A percentile compares a stretch with the other conserved stretches of the same genome.
Evolutionary conservation across 2,888 invertebrate species (phyloP).

Genomic region (Drosophila tanythrix): DNA sequence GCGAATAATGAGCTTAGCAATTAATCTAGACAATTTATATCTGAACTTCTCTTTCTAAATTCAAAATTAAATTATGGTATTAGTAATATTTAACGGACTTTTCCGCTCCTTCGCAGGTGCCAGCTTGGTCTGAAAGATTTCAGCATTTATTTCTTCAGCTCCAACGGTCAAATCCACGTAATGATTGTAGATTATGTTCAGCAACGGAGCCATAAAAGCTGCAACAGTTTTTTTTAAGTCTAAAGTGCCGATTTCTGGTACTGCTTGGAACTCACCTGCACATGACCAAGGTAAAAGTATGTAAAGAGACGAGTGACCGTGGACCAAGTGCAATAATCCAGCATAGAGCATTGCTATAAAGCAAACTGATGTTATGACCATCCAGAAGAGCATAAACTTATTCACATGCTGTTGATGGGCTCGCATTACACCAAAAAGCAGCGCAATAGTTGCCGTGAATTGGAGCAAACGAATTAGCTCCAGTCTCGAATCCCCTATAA

Average conservation of each 20-base stretch:
- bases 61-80: background rate
- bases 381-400: slow-evolving; percentile 36
- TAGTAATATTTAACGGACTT: background rate
- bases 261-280: slow-evolving; percentile 30
- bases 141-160: background rate
- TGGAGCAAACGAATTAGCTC: slow-evolving; percentile 22
- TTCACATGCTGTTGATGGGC: slow-evolving; percentile 25
- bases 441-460: slow-evolving; percentile 32
- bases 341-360: slow-evolving; percentile 4
- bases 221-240: background rate
- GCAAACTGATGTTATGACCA: slow-evolving; percentile 16
- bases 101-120: background rate
- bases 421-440: slow-evolving; percentile 31
- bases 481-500: slow-evolving; percentile 6
- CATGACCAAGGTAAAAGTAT: slow-evolving; percentile 12
- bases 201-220: slow-evolving; percentile 29
- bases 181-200: slow-evolving; percentile 41
- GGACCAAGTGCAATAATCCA: slow-evolving; percentile 2
- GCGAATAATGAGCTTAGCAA: background rate
- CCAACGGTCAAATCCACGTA: slow-evolving; percentile 29
- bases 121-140: slow-evolving; percentile 18
- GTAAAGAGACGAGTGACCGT: background rate
- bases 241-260: no score
- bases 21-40: background rate
- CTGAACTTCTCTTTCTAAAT: background rate